These are phyloP conservation scores for Mesoligia furuncula DNA, from an alignment of 2,888 invertebrate genomes.

Conservation along the genomic window DNA sequence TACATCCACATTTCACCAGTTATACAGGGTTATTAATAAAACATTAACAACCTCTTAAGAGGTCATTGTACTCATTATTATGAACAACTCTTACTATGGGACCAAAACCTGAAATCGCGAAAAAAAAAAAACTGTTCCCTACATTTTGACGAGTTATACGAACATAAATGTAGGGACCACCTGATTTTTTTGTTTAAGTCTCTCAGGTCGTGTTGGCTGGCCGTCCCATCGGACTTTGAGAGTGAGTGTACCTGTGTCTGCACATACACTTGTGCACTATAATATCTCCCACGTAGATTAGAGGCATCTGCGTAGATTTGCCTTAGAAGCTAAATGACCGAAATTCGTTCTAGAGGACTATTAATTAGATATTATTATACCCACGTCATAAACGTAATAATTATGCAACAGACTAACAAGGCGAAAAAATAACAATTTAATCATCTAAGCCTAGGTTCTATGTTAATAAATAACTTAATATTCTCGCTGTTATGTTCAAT, in stretches of 20 bases:
- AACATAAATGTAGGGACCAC: no score
- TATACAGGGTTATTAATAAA: no score
- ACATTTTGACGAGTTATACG: no score
- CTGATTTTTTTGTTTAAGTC: no score
- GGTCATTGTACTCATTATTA: no score
- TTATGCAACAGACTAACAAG: slow-evolving; percentile 18
- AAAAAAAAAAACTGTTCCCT: no score
- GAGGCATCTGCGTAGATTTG: neutral
- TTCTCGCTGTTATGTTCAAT: slow-evolving; percentile 53
- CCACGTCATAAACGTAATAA: neutral
- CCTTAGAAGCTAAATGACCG: neutral
- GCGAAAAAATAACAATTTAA: slow-evolving; percentile 28
- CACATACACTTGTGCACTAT: neutral
- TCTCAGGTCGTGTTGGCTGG: neutral
- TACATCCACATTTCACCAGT: no score
- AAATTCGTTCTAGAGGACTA: neutral
- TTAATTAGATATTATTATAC: neutral
- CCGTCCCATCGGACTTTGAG: neutral
- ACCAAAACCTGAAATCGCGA: no score
- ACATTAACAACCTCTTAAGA: no score
- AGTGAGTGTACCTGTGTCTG: neutral
- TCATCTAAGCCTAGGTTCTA: slow-evolving; percentile 33
- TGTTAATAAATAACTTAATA: slow-evolving; percentile 56
- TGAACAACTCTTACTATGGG: no score
- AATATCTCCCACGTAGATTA: neutral